These are phyloP conservation scores for Camponotus floridanus DNA, from an alignment of 1,140 invertebrate species.

Conservation along the genomic window DNA sequence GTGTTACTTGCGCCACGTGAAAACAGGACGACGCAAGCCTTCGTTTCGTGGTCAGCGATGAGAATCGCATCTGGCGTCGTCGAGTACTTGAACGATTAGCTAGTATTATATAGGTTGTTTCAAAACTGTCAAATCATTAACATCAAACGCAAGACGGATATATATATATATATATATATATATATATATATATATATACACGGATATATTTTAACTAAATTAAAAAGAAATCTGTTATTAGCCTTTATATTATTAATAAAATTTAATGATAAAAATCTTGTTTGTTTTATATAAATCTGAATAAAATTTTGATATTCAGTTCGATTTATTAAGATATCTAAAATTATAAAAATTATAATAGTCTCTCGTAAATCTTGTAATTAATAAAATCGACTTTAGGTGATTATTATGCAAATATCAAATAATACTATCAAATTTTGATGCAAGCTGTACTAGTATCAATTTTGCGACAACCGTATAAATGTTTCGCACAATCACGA, in stretches of 20 bases:
- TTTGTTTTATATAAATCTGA: not conserved
- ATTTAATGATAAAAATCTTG: not conserved
- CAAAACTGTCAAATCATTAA: not conserved
- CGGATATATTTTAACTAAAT: not conserved
- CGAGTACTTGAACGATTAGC: conserved; percentile 24
- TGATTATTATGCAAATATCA: not conserved
- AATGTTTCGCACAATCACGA: conserved; percentile 25
- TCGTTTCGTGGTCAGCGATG: conserved; percentile 30
- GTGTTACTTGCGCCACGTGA: conserved; percentile 50
- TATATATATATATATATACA: too few species aligned
- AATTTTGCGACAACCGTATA: conserved; percentile 8
- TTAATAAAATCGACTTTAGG: not conserved
- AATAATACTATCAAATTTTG: not conserved
- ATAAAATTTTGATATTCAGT: conserved; percentile 1
- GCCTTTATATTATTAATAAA: not conserved
- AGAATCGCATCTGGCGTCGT: conserved; percentile 30
- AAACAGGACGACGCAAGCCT: conserved; percentile 35
- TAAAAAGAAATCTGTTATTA: not conserved
- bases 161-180: too few species aligned
- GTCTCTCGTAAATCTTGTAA: not conserved
- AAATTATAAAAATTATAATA: conserved; percentile 5
- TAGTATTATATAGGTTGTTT: not conserved
- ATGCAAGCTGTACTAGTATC: not conserved
- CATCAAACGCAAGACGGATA: not conserved
- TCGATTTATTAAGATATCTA: not conserved